Conservation (phyloP, 2,113 vertebrate species). For the Chauna torquata region DNA sequence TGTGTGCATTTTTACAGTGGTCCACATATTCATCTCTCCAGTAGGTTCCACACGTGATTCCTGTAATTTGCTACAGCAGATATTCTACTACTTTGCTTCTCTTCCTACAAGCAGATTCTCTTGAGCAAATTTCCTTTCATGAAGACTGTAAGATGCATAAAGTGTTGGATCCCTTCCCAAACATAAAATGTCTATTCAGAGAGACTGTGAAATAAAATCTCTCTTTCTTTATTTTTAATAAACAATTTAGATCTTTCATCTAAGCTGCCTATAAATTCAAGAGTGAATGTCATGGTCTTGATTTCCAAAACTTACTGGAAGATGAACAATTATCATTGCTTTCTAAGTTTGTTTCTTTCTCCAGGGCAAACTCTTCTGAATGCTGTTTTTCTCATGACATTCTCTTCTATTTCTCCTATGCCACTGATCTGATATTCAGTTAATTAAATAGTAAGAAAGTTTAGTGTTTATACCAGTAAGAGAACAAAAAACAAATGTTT, state of each 20-base stretch:
- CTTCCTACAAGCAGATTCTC: not conserved
- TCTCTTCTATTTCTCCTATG: not conserved
- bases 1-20: not conserved
- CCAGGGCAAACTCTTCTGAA: not conserved
- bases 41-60: not conserved
- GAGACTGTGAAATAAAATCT: slow-evolving; percentile 27
- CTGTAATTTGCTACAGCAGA: not conserved
- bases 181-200: not conserved
- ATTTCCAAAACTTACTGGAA: not conserved
- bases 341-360: not conserved
- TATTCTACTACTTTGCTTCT: not conserved
- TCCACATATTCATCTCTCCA: not conserved
- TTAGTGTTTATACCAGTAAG: not conserved
- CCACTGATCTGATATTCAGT: not conserved
- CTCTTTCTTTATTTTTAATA: slow-evolving; percentile 15
- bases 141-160: not conserved
- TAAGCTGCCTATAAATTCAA: not conserved
- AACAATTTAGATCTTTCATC: not conserved
- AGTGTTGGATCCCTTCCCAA: not conserved
- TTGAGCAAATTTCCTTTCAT: not conserved
- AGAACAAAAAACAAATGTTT: not conserved
- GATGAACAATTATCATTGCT: slow-evolving; percentile 22
- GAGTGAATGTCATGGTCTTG: not conserved
- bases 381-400: not conserved
- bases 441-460: not conserved